These are phyloP conservation scores for Diplosoma virens DNA, from an alignment of 23 tunicate species.

Conservation along the genomic window DNA sequence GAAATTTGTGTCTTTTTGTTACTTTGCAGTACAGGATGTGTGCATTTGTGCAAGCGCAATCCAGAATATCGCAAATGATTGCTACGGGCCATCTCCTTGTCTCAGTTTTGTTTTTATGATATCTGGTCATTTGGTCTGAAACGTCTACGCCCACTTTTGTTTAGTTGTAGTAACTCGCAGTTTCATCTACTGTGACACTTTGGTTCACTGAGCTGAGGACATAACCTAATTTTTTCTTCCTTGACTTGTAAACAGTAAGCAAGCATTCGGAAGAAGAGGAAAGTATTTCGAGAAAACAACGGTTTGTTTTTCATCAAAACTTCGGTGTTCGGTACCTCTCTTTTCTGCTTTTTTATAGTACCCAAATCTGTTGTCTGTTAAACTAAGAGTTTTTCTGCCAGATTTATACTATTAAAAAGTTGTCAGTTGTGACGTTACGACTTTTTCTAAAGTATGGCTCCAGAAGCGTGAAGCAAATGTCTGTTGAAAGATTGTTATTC, in stretches of 20 bases:
- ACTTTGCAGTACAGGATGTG: conserved; percentile 3
- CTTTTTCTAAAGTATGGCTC: neutral
- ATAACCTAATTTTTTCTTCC: neutral
- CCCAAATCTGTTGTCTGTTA: neutral
- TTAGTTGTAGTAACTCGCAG: too few species aligned
- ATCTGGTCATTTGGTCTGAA: conserved; percentile 4
- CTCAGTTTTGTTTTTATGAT: neutral
- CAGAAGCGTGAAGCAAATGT: neutral
- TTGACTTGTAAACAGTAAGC: neutral
- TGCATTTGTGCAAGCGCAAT: neutral
- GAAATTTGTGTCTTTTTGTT: conserved; percentile 5
- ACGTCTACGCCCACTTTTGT: too few species aligned
- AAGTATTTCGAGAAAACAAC: neutral
- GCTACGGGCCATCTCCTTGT: conserved; percentile 4
- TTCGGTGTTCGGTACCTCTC: neutral
- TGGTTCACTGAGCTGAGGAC: neutral
- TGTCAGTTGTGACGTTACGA: neutral
- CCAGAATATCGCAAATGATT: neutral
- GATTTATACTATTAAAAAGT: neutral
- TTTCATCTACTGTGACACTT: neutral
- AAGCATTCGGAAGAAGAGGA: neutral
- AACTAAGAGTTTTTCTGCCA: neutral
- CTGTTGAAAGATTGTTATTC: neutral
- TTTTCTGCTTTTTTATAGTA: neutral
- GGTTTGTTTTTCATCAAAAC: neutral